Evolutionary conservation across 92 coral and sea anemone genomes (phyloP).

Genomic region (Metridium senile): DNA sequence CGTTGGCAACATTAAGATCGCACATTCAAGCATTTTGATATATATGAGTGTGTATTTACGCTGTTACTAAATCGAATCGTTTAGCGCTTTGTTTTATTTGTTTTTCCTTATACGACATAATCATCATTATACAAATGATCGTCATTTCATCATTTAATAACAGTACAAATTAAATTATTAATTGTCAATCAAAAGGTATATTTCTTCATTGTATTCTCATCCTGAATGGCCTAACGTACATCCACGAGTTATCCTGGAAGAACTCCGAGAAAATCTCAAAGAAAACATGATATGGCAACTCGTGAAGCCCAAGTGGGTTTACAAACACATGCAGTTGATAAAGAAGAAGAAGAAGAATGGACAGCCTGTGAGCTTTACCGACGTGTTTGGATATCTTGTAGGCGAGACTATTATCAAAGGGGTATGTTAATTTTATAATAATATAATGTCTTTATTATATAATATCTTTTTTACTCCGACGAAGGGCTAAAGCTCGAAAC

Average conservation of each 20-base stretch:
- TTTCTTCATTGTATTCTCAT: slow-evolving; percentile 74
- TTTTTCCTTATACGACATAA: too few species aligned
- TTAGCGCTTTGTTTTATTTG: too few species aligned
- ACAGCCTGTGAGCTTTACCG: slow-evolving; percentile 84
- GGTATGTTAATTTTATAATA: slow-evolving; percentile 28
- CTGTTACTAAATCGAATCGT: too few species aligned
- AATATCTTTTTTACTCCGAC: too few species aligned
- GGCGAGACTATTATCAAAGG: slow-evolving; percentile 67
- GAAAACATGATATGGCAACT: slow-evolving; percentile 55
- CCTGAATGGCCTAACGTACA: slow-evolving; percentile 68
- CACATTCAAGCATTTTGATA: too few species aligned
- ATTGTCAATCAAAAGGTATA: slow-evolving; percentile 66
- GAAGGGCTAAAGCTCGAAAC: too few species aligned
- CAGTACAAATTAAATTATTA: too few species aligned
- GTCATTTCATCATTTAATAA: too few species aligned
- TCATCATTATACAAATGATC: too few species aligned
- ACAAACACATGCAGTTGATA: slow-evolving; percentile 45
- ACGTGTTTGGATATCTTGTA: slow-evolving; percentile 74
- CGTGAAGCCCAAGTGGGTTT: slow-evolving; percentile 53
- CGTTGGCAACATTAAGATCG: too few species aligned
- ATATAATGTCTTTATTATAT: background rate
- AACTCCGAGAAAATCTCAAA: slow-evolving; percentile 53
- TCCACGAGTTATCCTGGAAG: slow-evolving; percentile 52
- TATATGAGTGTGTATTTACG: too few species aligned
- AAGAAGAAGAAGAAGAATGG: slow-evolving; percentile 60